Percentiles rank a stretch among this genome's conserved stretches.
Evolutionary conservation across 2,888 invertebrate species (phyloP).

Genomic region (Chrysopilus asiliformis): DNA sequence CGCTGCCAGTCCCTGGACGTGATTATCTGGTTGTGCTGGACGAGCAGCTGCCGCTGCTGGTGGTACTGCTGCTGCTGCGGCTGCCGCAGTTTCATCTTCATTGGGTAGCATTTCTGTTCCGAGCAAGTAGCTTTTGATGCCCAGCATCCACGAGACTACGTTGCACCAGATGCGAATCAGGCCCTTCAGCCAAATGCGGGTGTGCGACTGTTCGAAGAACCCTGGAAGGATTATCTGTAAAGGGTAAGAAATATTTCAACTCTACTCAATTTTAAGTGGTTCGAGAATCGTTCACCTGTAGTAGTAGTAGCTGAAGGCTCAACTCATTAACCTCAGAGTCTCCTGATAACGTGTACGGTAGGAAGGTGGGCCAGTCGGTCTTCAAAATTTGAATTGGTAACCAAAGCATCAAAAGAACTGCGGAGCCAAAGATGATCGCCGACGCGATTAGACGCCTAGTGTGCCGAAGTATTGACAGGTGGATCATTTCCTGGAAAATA

Average conservation of each 20-base stretch:
- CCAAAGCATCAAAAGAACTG: conserved; percentile 92
- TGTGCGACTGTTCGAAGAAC: conserved; percentile 90
- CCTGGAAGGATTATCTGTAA: conserved; percentile 81
- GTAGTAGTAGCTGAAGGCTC: conserved; percentile 77
- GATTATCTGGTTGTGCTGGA: conserved; percentile 32
- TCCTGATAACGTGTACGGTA: conserved; percentile 87
- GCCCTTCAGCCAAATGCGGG: conserved; percentile 86
- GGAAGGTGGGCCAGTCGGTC: conserved; percentile 66
- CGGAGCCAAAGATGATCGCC: conserved; percentile 90
- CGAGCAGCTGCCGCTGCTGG: conserved; percentile 26
- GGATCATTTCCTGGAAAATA: conserved; percentile 79
- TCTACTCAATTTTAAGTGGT: no score
- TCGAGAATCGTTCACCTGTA: conserved; percentile 57
- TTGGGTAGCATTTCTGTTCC: conserved; percentile 46
- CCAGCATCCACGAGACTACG: conserved; percentile 68
- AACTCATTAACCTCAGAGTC: conserved; percentile 87
- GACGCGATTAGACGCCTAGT: conserved; percentile 82
- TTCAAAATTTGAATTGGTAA: conserved; percentile 80
- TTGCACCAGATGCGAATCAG: conserved; percentile 77
- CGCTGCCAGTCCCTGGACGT: conserved; percentile 48
- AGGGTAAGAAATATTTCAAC: no score
- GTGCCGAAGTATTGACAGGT: conserved; percentile 83
- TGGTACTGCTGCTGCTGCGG: conserved; percentile 25
- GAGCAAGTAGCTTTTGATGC: conserved; percentile 79
- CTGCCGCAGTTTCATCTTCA: conserved; percentile 25